These are phyloP conservation scores for Erebia ligea DNA, from an alignment of 2,888 invertebrate genomes.

Conservation along the genomic window DNA sequence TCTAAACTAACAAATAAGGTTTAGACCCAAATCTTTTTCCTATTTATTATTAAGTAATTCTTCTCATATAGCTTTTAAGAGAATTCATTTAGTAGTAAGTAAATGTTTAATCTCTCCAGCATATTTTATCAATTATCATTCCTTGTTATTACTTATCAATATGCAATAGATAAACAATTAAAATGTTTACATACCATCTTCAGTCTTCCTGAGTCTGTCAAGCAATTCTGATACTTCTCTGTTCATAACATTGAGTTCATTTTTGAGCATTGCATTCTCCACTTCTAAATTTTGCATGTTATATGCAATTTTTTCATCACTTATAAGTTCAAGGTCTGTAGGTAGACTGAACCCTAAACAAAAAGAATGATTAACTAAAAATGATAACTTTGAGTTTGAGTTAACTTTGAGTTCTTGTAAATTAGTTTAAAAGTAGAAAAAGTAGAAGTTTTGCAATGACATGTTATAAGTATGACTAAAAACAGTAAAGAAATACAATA, in stretches of 20 bases:
- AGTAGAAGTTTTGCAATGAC: too few relatives aligned
- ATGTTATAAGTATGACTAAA: background rate
- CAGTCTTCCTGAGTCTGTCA: slow-evolving; percentile 57
- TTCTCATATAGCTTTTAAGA: too few relatives aligned
- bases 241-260: slow-evolving; percentile 73
- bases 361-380: background rate
- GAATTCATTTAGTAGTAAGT: too few relatives aligned
- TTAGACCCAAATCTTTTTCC: too few relatives aligned
- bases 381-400: too few relatives aligned
- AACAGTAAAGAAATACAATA: background rate
- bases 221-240: slow-evolving; percentile 66
- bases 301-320: slow-evolving; percentile 51
- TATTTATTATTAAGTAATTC: too few relatives aligned
- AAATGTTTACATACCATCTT: slow-evolving; percentile 64
- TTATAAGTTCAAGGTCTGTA: slow-evolving; percentile 56
- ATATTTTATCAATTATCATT: background rate
- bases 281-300: slow-evolving; percentile 71
- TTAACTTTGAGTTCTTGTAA: too few relatives aligned
- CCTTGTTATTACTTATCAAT: background rate
- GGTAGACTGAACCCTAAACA: slow-evolving; percentile 67
- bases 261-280: slow-evolving; percentile 76
- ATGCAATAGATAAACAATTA: background rate
- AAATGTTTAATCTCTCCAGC: too few relatives aligned
- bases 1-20: too few relatives aligned
- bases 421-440: too few relatives aligned